These are phyloP conservation scores for Polypterus senegalus DNA, from an alignment of 2,113 vertebrate species.

Conservation along the genomic window DNA sequence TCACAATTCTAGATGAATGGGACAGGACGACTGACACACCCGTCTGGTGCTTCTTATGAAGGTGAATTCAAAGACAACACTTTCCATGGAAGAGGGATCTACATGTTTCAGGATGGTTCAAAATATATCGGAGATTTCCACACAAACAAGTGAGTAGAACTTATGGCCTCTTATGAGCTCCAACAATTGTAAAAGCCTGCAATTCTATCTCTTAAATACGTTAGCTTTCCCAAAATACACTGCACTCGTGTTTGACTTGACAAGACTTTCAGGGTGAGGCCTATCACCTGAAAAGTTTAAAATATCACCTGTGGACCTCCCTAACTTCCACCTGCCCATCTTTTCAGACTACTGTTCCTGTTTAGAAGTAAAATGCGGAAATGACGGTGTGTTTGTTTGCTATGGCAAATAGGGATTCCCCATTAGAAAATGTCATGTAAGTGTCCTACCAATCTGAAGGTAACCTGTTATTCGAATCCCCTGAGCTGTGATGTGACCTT, in stretches of 20 bases:
- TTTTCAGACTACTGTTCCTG: no score
- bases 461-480: no score
- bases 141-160: slow-evolving; percentile 54
- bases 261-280: background rate
- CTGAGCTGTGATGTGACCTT: no score
- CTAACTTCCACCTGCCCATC: no score
- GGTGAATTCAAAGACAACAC: slow-evolving; percentile 67
- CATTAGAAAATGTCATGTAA: no score
- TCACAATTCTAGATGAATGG: slow-evolving; percentile 55
- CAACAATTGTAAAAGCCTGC: no score
- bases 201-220: background rate
- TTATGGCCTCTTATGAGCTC: no score
- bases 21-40: slow-evolving; percentile 53
- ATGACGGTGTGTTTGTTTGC: no score
- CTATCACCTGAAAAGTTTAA: background rate
- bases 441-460: no score
- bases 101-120: slow-evolving; percentile 56
- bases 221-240: background rate
- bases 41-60: slow-evolving; percentile 64
- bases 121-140: slow-evolving; percentile 57
- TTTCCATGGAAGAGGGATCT: slow-evolving; percentile 62
- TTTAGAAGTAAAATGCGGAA: no score
- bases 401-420: no score
- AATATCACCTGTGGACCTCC: background rate
- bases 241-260: background rate